Evolutionary conservation across 2,113 vertebrate species (phyloP), one percentile per base, ranked within the genome.

Genomic region (Miniopterus natalensis): DNA sequence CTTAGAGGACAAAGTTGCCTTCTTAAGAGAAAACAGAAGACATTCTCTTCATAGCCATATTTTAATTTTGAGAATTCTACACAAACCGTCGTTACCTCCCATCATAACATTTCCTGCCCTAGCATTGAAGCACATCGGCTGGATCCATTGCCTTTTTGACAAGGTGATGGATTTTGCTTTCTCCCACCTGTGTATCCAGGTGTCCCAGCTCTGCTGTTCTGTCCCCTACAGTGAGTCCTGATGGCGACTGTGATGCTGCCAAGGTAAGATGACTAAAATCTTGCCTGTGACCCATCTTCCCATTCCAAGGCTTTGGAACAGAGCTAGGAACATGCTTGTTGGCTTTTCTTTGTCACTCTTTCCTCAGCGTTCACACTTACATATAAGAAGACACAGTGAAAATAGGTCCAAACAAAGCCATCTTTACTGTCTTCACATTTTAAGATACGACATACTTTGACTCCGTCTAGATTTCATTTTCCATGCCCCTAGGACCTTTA

Each of bases 171-270:
- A 42, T 53, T 90, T 88, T 71, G 31, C 47, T 75, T 18, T 31
- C 17, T 89, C 17, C 70, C 88, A 77, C 83, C 92, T 66, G 91
- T 81, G 11, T 71, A 55, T 53, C 40, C 85, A 96, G 85, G 78
- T 91, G 78, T 84, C 91, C 25, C 47, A 21, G 42, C 55, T 78
- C 47, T 92, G 42, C 4, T 18, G 21, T 61, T 90, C 36, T 80
- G 29, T 63, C 86, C n/a, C 93, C 78, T 42, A 40, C 68, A n/a
- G 73, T 68, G 78, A 94, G 20, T 14, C 68, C 93, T 92, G 92
- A 89, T 73, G 87, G 74, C 75, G 40, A n/a, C 23, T 45, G 4
- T 49, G 25, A 45, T 20, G 25, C 14, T 87, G 95, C 91, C 92
- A 96, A 75, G 25, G 11, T 3, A 74, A 59, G 40, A 61, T 42